Evolutionary conservation across 2,113 vertebrate species (phyloP).

Genomic region (Himantopus leucocephalus): DNA sequence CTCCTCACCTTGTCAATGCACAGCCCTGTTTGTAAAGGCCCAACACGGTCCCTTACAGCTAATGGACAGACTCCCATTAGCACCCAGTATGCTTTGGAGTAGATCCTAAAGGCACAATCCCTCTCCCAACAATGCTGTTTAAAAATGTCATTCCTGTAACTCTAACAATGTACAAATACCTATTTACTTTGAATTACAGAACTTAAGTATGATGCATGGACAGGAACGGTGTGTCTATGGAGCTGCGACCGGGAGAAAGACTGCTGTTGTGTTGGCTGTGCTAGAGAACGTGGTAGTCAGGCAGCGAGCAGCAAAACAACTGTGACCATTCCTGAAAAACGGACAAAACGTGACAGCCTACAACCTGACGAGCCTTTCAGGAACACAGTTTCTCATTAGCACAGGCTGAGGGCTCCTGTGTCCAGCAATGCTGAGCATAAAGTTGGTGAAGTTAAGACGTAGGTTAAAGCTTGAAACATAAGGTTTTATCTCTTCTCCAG

Average conservation of each 20-base stretch:
- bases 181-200: neutral
- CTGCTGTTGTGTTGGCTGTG: neutral
- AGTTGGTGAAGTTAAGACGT: neutral
- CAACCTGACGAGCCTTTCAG: neutral
- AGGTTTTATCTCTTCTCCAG: neutral
- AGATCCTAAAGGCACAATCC: neutral
- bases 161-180: neutral
- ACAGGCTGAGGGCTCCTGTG: neutral
- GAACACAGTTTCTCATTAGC: neutral
- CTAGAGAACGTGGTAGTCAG: too few relatives aligned
- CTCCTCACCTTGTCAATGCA: neutral
- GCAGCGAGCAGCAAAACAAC: neutral
- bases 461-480: neutral
- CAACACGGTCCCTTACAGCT: neutral
- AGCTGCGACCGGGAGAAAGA: neutral
- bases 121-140: neutral
- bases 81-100: neutral
- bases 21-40: neutral
- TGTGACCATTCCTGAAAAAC: neutral
- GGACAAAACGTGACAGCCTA: neutral
- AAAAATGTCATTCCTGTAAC: neutral
- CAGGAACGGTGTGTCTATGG: fast-evolving
- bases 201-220: fast-evolving
- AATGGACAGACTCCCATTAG: neutral
- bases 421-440: neutral